Conservation (phyloP, 1,140 invertebrate species). For the Zelostemma sp. region DNA sequence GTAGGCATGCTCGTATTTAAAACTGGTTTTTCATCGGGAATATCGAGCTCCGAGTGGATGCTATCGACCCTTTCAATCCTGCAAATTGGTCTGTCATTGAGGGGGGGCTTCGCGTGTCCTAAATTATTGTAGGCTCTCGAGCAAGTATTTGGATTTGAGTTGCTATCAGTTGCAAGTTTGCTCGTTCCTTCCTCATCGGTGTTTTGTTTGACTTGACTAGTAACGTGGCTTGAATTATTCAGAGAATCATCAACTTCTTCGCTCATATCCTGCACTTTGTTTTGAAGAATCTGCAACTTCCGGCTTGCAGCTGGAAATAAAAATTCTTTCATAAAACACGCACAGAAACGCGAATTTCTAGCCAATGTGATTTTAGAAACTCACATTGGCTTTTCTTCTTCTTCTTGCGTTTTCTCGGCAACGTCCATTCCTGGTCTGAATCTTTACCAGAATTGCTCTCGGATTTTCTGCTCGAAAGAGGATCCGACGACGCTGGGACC, state of each 20-base stretch:
- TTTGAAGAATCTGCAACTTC: too few species aligned
- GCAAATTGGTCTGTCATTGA: neutral
- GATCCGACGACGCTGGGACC: too few species aligned
- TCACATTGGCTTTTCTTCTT: conserved; percentile 64
- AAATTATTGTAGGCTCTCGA: conserved; percentile 1
- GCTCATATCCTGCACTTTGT: too few species aligned
- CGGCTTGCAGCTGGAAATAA: too few species aligned
- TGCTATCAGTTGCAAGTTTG: too few species aligned
- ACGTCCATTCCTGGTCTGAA: conserved; percentile 66
- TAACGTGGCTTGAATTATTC: too few species aligned
- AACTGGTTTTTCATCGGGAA: conserved; percentile 59
- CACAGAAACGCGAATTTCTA: too few species aligned
- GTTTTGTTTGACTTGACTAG: too few species aligned
- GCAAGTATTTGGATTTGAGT: too few species aligned
- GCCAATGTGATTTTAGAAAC: conserved; percentile 16
- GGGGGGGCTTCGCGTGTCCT: conserved; percentile 13
- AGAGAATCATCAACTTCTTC: too few species aligned
- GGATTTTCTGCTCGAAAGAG: conserved; percentile 27
- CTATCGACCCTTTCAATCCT: conserved; percentile 36
- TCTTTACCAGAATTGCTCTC: conserved; percentile 56
- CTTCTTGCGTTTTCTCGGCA: conserved; percentile 63
- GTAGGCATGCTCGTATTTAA: conserved; percentile 38
- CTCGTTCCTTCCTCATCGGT: too few species aligned
- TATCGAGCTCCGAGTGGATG: conserved; percentile 64
- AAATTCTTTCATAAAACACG: too few species aligned